A percentile compares a stretch with the other conserved stretches of the same genome.
phyloP scores from a whole-genome alignment of 1,140 invertebrate genomes.

The Periplaneta americana region DNA sequence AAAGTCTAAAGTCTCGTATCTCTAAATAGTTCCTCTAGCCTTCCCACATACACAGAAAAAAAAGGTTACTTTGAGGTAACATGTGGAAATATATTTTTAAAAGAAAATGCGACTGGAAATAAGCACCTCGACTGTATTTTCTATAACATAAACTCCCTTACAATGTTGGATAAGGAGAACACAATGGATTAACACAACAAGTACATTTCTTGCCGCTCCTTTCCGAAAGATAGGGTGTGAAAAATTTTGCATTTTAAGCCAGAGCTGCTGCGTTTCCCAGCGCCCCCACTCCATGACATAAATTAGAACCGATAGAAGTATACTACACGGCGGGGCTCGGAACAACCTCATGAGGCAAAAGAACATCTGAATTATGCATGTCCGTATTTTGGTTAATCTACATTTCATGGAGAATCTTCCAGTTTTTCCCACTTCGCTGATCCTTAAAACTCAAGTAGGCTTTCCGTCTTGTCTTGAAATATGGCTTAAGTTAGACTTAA shows the following conservation, averaged over 20 bases:
- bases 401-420: neutral
- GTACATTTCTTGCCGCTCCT: neutral
- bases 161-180: too few relatives aligned
- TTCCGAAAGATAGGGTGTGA: neutral
- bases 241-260: neutral
- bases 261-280: neutral
- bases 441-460: neutral
- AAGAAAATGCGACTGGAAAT: too few relatives aligned
- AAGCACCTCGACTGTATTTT: too few relatives aligned
- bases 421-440: neutral
- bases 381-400: neutral
- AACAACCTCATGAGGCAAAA: neutral
- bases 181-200: too few relatives aligned
- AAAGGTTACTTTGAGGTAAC: too few relatives aligned
- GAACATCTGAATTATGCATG: neutral
- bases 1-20: too few relatives aligned
- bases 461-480: neutral
- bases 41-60: too few relatives aligned
- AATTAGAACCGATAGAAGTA: neutral
- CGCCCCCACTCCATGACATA: neutral
- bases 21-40: too few relatives aligned
- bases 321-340: neutral
- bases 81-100: too few relatives aligned
- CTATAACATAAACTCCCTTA: too few relatives aligned
- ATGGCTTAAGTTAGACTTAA: neutral